These are phyloP conservation scores for Lamprologus lemairii DNA, from an alignment of 2,113 vertebrate genomes.

Conservation along the genomic window DNA sequence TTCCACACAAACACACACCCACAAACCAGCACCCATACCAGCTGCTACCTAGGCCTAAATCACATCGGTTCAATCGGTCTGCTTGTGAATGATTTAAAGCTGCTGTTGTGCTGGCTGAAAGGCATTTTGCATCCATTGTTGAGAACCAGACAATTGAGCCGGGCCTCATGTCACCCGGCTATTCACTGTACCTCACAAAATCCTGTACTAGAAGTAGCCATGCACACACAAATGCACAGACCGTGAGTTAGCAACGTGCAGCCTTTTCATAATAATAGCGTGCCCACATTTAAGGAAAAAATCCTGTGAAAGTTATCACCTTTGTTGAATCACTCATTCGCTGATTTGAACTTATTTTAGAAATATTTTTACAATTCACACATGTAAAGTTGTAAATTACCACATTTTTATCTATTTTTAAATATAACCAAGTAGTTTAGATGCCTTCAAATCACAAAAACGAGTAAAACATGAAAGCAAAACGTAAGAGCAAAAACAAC, in stretches of 20 bases:
- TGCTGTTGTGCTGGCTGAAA: conserved; percentile 1
- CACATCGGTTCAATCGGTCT: background rate
- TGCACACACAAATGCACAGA: background rate
- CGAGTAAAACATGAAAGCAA: background rate
- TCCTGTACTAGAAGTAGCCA: background rate
- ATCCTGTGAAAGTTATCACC: background rate
- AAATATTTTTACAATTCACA: background rate
- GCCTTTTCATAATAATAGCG: rapidly evolving
- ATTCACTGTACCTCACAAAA: background rate
- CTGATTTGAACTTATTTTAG: background rate
- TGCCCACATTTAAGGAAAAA: background rate
- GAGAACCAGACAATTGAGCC: conserved; percentile 7
- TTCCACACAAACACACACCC: background rate
- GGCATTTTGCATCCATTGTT: background rate
- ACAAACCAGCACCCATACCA: background rate
- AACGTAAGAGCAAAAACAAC: background rate
- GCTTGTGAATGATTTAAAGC: conserved; percentile 29
- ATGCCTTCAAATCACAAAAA: no score
- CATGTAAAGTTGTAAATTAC: background rate
- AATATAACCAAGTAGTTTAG: no score
- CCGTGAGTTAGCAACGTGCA: background rate
- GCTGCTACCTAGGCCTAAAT: background rate
- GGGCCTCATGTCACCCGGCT: background rate
- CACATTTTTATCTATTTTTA: background rate
- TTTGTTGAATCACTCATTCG: background rate